Conservation (phyloP, 2,888 invertebrate genomes). For the Alviniconcha strummeri region DNA sequence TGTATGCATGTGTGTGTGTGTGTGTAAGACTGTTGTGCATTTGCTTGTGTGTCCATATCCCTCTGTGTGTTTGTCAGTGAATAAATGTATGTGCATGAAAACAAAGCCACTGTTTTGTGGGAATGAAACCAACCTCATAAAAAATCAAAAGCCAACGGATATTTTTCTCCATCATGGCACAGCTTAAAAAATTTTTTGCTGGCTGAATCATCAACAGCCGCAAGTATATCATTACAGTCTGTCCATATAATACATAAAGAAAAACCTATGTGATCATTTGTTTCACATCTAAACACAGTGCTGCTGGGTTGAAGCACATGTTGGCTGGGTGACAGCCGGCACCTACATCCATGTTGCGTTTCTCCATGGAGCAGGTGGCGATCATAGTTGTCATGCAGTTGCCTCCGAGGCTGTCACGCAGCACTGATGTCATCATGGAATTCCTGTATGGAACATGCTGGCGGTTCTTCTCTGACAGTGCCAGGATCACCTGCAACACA, state of each 20-base stretch:
- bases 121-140: not conserved
- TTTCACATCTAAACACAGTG: too few relatives aligned
- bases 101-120: too few relatives aligned
- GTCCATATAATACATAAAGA: too few relatives aligned
- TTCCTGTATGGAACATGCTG: conserved; percentile 73
- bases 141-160: not conserved
- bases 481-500: conserved; percentile 68
- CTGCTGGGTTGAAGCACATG: too few relatives aligned
- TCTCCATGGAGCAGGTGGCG: conserved; percentile 73
- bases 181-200: too few relatives aligned
- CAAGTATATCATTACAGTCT: too few relatives aligned
- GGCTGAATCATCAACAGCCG: too few relatives aligned
- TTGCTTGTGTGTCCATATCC: too few relatives aligned
- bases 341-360: conserved; percentile 70
- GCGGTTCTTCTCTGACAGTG: conserved; percentile 70
- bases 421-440: conserved; percentile 74
- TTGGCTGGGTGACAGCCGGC: too few relatives aligned
- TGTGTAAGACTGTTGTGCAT: not conserved
- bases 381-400: conserved; percentile 75
- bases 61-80: not conserved
- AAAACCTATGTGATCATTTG: too few relatives aligned
- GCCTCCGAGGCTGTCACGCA: conserved; percentile 73
- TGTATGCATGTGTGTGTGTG: not conserved
- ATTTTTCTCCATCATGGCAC: too few relatives aligned
- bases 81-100: too few relatives aligned